Conservation (phyloP, 2,113 vertebrate species). For the Aythya baeri region DNA sequence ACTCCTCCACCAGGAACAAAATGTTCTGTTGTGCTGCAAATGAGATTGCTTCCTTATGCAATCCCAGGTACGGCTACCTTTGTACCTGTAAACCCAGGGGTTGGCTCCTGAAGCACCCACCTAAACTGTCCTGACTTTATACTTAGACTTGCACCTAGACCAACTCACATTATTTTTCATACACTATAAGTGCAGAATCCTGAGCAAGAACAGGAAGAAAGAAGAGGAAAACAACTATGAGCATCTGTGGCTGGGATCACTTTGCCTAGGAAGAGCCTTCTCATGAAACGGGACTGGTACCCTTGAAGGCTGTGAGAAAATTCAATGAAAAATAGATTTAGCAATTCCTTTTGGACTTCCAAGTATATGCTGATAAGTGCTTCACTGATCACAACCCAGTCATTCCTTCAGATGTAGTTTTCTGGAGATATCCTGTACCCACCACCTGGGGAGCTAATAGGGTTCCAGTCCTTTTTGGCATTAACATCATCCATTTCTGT, state of each 20-base stretch:
- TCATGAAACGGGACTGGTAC: background rate
- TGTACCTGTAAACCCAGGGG: background rate
- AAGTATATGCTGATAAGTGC: background rate
- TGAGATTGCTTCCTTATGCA: background rate
- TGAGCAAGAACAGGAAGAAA: background rate
- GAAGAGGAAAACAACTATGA: background rate
- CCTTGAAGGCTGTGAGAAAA: background rate
- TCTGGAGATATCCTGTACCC: background rate
- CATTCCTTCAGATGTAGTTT: background rate
- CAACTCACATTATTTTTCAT: background rate
- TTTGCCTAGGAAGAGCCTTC: background rate
- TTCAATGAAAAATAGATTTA: background rate
- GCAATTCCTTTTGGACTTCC: background rate
- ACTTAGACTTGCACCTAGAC: background rate
- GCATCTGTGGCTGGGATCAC: background rate
- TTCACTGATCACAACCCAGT: background rate
- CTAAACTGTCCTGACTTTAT: background rate
- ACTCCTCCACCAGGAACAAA: background rate
- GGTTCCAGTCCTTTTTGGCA: background rate
- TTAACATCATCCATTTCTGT: background rate
- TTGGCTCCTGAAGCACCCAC: background rate
- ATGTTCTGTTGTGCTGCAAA: background rate
- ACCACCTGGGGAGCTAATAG: background rate
- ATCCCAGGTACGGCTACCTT: background rate
- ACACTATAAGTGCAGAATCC: background rate